Conservation (phyloP, 2,797 vertebrate genomes). For the Naso thynnoides region DNA sequence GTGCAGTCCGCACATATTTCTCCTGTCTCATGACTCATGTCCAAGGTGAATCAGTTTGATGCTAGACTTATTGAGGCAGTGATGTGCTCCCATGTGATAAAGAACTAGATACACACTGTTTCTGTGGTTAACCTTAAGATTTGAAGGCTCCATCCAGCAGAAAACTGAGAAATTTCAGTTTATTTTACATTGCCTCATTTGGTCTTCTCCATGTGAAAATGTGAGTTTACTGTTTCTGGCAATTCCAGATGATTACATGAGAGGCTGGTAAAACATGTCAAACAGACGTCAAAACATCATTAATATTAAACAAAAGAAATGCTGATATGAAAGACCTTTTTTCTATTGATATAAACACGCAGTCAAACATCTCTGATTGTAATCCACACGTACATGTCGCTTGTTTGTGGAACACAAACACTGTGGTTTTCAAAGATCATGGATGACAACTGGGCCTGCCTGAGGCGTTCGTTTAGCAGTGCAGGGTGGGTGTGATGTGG, state of each 20-base stretch:
- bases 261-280: background rate
- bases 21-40: background rate
- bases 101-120: background rate
- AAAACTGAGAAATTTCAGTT: too few species aligned
- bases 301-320: background rate
- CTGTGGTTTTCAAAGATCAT: conserved; percentile 23
- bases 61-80: background rate
- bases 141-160: too few species aligned
- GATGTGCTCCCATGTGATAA: too few species aligned
- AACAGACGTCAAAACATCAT: background rate
- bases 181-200: too few species aligned
- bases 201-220: background rate
- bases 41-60: conserved; percentile 12
- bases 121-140: too few species aligned
- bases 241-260: conserved; percentile 17
- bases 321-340: background rate
- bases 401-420: conserved; percentile 12
- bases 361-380: conserved; percentile 6
- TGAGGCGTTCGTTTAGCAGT: conserved; percentile 10
- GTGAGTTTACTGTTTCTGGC: background rate
- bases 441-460: conserved; percentile 38
- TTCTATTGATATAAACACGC: background rate
- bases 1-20: background rate
- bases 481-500: conserved; percentile 47
- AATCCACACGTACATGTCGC: background rate